A percentile compares a stretch with the other conserved stretches of the same genome.
Conservation (phyloP, 1,140 invertebrate genomes). For the Zophobas atratus region DNA sequence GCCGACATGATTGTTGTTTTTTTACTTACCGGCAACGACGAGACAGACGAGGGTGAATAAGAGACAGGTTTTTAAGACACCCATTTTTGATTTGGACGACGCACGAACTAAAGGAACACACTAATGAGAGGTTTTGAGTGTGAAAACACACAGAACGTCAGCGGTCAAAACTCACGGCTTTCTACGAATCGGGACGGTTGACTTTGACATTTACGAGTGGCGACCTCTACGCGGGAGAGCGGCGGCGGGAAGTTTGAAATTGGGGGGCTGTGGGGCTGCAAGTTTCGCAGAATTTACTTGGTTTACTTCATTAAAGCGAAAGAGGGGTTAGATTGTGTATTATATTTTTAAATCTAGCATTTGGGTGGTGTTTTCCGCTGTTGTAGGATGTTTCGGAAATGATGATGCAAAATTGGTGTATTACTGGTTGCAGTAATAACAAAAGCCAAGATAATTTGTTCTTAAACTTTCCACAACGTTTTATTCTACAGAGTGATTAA, state of each 20-base stretch:
- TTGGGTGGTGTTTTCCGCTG: too few species aligned
- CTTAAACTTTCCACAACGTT: too few species aligned
- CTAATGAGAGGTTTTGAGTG: neutral
- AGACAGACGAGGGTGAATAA: neutral
- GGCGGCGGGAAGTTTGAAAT: neutral
- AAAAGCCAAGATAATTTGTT: neutral
- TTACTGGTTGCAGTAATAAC: neutral
- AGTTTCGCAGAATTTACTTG: too few species aligned
- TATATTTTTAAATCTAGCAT: too few species aligned
- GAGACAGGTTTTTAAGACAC: neutral
- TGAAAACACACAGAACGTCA: slow-evolving; percentile 11
- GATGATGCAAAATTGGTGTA: neutral
- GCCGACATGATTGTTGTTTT: slow-evolving; percentile 12
- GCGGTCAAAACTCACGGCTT: slow-evolving; percentile 3
- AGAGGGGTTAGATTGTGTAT: neutral
- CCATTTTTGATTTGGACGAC: neutral
- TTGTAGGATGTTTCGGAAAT: neutral
- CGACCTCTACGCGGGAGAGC: neutral
- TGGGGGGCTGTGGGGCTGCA: too few species aligned
- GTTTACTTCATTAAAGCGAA: neutral
- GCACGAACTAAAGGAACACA: neutral
- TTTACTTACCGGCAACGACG: slow-evolving; percentile 1
- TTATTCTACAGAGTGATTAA: too few species aligned
- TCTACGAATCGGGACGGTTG: neutral
- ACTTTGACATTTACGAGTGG: slow-evolving; percentile 1